Evolutionary conservation across 2,113 vertebrate genomes (phyloP).

Genomic region (Hiodon tergisus): DNA sequence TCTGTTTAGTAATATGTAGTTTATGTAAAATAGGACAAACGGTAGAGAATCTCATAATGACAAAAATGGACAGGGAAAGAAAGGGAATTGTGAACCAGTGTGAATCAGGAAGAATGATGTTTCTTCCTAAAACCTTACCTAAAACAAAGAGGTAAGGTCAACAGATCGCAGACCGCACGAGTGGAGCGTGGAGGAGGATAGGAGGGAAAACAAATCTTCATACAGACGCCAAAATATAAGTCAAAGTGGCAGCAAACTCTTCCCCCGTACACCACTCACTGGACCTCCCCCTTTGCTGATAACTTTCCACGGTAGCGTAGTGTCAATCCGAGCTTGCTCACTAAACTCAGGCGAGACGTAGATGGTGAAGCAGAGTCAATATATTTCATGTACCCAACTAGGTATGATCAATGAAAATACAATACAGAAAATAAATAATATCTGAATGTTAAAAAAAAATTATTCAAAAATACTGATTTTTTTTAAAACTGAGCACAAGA

Average conservation of each 20-base stretch:
- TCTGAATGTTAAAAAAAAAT: neutral
- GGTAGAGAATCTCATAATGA: neutral
- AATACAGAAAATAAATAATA: neutral
- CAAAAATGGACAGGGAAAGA: neutral
- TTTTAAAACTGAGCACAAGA: neutral
- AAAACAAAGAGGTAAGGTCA: too few relatives aligned
- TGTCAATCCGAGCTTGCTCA: neutral
- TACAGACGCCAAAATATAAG: too few relatives aligned
- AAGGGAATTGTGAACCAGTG: neutral
- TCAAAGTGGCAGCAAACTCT: neutral
- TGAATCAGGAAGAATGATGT: too few relatives aligned
- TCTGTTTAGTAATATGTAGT: neutral
- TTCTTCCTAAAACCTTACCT: neutral
- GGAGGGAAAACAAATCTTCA: neutral
- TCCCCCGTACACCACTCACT: neutral
- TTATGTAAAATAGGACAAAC: neutral
- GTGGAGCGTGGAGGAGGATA: neutral
- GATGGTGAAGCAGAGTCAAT: neutral
- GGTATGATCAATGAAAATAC: neutral
- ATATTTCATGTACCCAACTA: neutral
- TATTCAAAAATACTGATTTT: neutral
- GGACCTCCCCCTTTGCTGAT: neutral
- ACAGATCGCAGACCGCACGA: neutral
- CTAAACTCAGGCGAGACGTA: neutral
- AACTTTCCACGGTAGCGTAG: neutral